Base-by-base conservation (phyloP, 2,797 vertebrate genomes). In the Macropodus opercularis region DNA sequence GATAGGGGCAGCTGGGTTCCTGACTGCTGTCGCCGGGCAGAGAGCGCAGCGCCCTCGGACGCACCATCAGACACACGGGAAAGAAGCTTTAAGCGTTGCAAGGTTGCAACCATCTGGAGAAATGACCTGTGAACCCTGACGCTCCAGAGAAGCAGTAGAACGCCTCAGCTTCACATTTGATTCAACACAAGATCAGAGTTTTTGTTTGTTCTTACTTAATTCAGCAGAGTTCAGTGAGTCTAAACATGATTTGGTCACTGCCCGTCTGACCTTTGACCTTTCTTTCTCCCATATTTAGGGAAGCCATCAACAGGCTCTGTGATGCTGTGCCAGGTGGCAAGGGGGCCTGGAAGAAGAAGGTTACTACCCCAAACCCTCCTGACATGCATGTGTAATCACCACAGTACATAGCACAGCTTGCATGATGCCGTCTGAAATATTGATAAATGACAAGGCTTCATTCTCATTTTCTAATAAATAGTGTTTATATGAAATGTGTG, bases 231-330 rank as follows among this genome's bases (percentile, higher is more conserved):
- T n/a, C n/a, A n/a, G n/a, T n/a, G n/a, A n/a, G 42, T 69, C 13
- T 42, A 6, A 14, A 15, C 40, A 43, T 24, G 1, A 23, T 43
- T 26, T 79, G 38, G 29, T 52, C n/a, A 55, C 21, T 43, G 19
- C 8, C 22, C 18, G 10, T 51, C 24, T 77, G 24, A 83, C 50
- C 57, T 53, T 32, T 70, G 68, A 40, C 38, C 38, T 69, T 36
- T 78, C 29, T 58, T 66, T 27, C 10, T 67, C 75, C 44, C 29
- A 13, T 59, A 11, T 77, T 39, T 86, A 99, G 97, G 86, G 97
- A 99, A 77, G 96, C 97, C 87, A 99, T 99, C 91, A 98, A 96
- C 86, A 93, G 96, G 50, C 91, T 99, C 2, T 96, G 98, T 2
- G 97, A 99, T 67, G 92, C 92, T 0, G 97, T 99, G 55, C 97